Percentiles rank a stretch among this genome's conserved stretches.
These are phyloP conservation scores for Brachyhypopomus gauderio DNA, from an alignment of 2,113 vertebrate species.

Conservation along the genomic window DNA sequence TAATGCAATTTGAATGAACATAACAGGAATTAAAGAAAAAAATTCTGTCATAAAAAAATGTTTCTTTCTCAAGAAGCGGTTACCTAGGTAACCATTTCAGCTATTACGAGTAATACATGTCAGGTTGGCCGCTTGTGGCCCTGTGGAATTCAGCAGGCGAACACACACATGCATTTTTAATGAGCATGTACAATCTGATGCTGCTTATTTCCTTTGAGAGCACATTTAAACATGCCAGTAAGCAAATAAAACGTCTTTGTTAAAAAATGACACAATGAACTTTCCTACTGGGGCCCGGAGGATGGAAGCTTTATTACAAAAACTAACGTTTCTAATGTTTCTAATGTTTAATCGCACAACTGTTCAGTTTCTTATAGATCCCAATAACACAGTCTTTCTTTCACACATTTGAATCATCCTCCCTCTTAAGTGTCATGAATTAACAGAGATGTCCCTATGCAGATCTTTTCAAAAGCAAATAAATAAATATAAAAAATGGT, in stretches of 20 bases:
- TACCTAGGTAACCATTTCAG: conserved; percentile 56
- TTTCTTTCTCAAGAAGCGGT: conserved; percentile 50
- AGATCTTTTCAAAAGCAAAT: conserved; percentile 26
- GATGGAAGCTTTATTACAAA: background rate
- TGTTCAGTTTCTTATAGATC: background rate
- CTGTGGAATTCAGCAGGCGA: conserved; percentile 52
- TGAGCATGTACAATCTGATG: conserved; percentile 28
- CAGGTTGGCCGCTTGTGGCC: conserved; percentile 44
- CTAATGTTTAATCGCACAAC: conserved; percentile 13
- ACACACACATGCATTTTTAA: conserved; percentile 59
- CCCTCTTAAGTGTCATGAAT: conserved; percentile 29
- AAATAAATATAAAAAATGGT: conserved; percentile 19
- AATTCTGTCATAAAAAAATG: conserved; percentile 17
- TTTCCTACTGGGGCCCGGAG: background rate
- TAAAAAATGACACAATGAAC: conserved; percentile 5
- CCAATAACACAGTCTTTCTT: conserved; percentile 6
- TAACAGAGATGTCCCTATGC: conserved; percentile 26
- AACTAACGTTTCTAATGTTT: background rate
- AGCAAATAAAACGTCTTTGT: conserved; percentile 18
- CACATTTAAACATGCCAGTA: background rate
- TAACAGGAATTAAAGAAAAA: conserved; percentile 10
- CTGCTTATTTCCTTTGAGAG: conserved; percentile 41
- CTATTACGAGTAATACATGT: conserved; percentile 45
- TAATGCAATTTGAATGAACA: background rate
- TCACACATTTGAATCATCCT: conserved; percentile 34